Percentiles rank a stretch among this genome's conserved stretches.
Evolutionary conservation across 2,797 vertebrate species (phyloP).

Genomic region (Pantherophis alleghaniensis): DNA sequence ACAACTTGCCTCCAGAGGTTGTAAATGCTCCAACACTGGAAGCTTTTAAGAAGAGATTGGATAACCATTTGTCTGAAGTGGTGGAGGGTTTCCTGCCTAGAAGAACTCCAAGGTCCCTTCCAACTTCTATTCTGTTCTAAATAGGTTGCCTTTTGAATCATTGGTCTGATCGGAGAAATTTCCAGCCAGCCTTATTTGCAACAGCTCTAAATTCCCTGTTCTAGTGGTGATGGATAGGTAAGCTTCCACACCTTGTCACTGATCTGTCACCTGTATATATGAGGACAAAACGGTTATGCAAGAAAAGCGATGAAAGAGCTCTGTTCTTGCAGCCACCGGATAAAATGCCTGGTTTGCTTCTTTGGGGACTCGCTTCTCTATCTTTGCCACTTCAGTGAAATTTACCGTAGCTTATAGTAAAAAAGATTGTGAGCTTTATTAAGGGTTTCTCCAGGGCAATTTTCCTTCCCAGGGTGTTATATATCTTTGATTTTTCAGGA

Average conservation of each 20-base stretch:
- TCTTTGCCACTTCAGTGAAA: constrained; percentile 15
- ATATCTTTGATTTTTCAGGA: constrained; percentile 22
- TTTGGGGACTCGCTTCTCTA: background rate
- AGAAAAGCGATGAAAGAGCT: background rate
- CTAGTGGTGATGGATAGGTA: background rate
- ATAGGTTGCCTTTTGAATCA: background rate
- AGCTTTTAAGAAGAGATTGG: no score
- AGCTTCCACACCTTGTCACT: background rate
- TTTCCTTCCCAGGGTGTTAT: constrained; percentile 18
- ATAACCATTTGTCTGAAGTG: no score
- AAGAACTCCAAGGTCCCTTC: no score
- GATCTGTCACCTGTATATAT: background rate
- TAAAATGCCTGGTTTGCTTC: background rate
- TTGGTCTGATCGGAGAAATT: background rate
- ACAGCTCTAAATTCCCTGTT: background rate
- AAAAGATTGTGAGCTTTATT: constrained; percentile 18
- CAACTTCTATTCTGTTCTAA: no score
- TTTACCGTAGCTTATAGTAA: constrained; percentile 14
- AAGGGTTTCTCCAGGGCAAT: constrained; percentile 22
- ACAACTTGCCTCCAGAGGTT: no score
- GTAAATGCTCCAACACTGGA: no score
- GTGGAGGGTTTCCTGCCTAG: no score
- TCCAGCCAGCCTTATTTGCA: background rate
- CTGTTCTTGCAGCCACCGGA: background rate
- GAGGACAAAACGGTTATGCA: background rate